phyloP scores from a whole-genome alignment of 1,140 invertebrate genomes.

The Pseudomyrmex sp. region DNA sequence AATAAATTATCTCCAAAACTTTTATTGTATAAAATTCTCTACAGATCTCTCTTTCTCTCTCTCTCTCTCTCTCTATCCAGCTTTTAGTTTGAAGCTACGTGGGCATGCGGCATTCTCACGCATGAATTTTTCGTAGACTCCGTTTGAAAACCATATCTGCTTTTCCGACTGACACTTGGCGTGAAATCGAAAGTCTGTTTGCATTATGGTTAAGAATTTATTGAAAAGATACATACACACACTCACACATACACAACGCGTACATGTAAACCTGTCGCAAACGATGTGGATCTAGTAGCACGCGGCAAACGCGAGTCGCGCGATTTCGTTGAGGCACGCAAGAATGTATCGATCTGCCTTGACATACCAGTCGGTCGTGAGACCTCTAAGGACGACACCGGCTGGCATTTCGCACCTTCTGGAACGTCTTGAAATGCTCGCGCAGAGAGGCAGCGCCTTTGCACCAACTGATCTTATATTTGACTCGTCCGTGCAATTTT shows the following conservation, averaged over 20 bases:
- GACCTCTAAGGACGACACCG: constrained; percentile 80
- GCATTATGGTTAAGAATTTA: constrained; percentile 70
- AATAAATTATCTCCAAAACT: background rate
- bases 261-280: constrained; percentile 61
- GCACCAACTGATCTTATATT: constrained; percentile 7
- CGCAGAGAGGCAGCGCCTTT: constrained; percentile 18
- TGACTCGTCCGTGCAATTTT: background rate
- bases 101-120: background rate
- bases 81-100: background rate
- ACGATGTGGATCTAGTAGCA: constrained; percentile 51
- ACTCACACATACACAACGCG: background rate
- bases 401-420: constrained; percentile 78
- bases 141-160: constrained; percentile 43
- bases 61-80: background rate
- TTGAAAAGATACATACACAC: constrained; percentile 27
- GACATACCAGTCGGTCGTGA: constrained; percentile 80
- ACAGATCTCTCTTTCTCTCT: no score
- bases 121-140: constrained; percentile 30
- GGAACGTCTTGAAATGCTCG: constrained; percentile 69
- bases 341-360: constrained; percentile 83
- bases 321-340: constrained; percentile 80
- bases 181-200: constrained; percentile 59
- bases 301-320: constrained; percentile 71
- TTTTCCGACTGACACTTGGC: constrained; percentile 46
- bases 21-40: background rate